These are phyloP conservation scores for Eupithecia abbreviata DNA, from an alignment of 2,888 invertebrate species.

Conservation along the genomic window DNA sequence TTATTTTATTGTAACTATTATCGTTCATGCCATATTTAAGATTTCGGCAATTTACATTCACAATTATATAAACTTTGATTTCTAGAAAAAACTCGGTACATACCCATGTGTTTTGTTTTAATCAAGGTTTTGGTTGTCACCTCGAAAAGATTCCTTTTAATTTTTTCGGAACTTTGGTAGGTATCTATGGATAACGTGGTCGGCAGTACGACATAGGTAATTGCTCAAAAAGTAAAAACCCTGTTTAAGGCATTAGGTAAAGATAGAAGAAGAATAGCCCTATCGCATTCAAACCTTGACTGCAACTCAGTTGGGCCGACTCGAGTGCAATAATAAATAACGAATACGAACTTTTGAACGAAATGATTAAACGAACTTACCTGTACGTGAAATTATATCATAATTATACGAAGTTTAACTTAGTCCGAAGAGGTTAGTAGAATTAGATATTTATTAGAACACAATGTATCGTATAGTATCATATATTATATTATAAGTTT, in stretches of 20 bases:
- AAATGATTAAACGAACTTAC: too few relatives aligned
- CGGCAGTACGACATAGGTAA: neutral
- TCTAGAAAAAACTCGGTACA: neutral
- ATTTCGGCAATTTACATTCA: too few relatives aligned
- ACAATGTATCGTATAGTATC: too few relatives aligned
- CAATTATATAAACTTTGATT: neutral
- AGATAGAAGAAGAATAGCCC: too few relatives aligned
- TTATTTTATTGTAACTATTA: neutral
- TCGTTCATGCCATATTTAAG: neutral
- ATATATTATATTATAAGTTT: too few relatives aligned
- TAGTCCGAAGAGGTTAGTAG: too few relatives aligned
- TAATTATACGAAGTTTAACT: too few relatives aligned
- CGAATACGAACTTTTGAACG: too few relatives aligned
- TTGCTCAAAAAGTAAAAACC: neutral
- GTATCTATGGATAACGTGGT: neutral
- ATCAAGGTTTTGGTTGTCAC: neutral
- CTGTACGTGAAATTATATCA: too few relatives aligned
- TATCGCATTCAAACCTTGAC: neutral
- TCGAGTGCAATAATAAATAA: neutral
- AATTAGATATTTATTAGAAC: too few relatives aligned
- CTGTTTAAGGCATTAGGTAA: neutral
- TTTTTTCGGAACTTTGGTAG: neutral
- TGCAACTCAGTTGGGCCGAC: neutral
- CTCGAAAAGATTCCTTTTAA: neutral
- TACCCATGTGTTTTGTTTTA: neutral